Percentiles rank a stretch among this genome's conserved stretches.
phyloP scores from a whole-genome alignment of 2,113 vertebrate species.

The Limanda limanda region DNA sequence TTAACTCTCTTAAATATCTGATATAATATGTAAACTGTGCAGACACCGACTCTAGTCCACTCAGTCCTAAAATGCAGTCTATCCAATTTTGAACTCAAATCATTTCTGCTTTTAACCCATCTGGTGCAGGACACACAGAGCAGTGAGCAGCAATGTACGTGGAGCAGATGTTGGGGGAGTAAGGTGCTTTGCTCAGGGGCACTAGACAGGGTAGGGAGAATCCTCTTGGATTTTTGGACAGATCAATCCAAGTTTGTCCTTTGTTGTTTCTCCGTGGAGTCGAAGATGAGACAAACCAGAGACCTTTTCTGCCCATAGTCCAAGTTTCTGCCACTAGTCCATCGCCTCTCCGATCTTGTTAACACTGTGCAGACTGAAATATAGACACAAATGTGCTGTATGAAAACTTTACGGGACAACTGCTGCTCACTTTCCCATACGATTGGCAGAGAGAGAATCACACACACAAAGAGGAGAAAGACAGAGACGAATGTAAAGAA shows the following conservation, averaged over 20 bases:
- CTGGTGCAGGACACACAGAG: too few species aligned
- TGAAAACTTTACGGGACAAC: constrained; percentile 14
- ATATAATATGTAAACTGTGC: not conserved
- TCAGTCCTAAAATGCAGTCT: not conserved
- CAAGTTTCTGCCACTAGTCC: too few species aligned
- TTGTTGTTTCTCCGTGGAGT: too few species aligned
- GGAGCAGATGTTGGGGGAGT: too few species aligned
- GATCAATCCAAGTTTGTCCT: too few species aligned
- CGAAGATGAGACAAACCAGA: too few species aligned
- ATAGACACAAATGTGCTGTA: constrained; percentile 1
- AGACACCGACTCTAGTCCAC: not conserved
- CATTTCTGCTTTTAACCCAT: too few species aligned
- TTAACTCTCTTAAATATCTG: not conserved
- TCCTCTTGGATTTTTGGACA: too few species aligned
- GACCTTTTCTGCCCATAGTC: too few species aligned
- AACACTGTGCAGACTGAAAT: constrained; percentile 23
- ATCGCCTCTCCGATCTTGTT: constrained; percentile 11
- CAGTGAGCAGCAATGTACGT: too few species aligned
- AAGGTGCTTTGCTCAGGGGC: too few species aligned
- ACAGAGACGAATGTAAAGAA: constrained; percentile 66
- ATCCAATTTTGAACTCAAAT: constrained; percentile 1
- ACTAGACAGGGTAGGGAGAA: too few species aligned
- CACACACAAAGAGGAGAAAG: constrained; percentile 21
- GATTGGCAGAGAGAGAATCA: constrained; percentile 22
- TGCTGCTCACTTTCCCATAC: constrained; percentile 48